These are phyloP conservation scores for Eristalis arbustorum DNA, from an alignment of 2,888 invertebrate species.

Conservation along the genomic window DNA sequence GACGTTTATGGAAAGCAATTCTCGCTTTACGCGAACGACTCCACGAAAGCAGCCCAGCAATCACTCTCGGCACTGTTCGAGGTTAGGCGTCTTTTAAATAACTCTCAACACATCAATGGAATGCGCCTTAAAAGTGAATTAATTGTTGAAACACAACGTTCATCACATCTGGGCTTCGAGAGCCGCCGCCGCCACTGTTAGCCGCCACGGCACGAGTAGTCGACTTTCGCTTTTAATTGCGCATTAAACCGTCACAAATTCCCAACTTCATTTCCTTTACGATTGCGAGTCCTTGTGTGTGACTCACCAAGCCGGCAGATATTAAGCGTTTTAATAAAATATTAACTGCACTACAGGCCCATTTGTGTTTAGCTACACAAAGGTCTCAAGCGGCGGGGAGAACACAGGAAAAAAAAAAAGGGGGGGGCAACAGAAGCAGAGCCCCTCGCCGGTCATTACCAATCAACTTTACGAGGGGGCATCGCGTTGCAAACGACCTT, in stretches of 20 bases:
- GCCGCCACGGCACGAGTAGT: neutral
- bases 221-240: conserved; percentile 10
- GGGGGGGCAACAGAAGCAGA: neutral
- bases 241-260: neutral
- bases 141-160: neutral
- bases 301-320: conserved; percentile 11
- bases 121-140: neutral
- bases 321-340: conserved; percentile 38
- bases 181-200: neutral
- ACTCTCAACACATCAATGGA: neutral
- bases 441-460: conserved; percentile 9
- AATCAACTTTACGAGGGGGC: conserved; percentile 44
- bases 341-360: conserved; percentile 23
- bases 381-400: neutral
- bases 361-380: neutral
- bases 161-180: neutral
- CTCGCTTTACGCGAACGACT: neutral
- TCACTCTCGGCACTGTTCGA: neutral
- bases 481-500: conserved; percentile 46
- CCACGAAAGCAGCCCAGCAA: neutral
- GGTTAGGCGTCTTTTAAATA: neutral
- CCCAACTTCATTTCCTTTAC: conserved; percentile 3
- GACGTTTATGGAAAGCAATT: neutral
- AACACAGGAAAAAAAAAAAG: neutral
- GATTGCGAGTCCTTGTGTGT: conserved; percentile 15